Base-by-base conservation (phyloP, 37 sponge, comb jelly and placozoan species). In the Halisarca cf. caerulea region DNA sequence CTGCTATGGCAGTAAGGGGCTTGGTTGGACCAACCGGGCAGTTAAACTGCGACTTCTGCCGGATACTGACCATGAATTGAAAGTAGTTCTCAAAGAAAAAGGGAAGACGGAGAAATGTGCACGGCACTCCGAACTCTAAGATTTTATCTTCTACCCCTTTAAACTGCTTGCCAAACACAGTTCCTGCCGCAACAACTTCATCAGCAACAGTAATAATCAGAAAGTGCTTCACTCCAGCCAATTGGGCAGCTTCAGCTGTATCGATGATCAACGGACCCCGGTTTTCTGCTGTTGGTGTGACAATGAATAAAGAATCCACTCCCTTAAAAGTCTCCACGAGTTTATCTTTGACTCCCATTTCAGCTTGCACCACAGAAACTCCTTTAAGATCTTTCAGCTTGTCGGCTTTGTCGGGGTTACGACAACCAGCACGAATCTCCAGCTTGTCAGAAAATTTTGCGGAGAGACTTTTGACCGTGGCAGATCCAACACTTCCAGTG, bases 341-440 rank as follows among this genome's bases (percentile, higher is more conserved):
- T n/a, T 73, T 30, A 21, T 78, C 84, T 36, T 82, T 79, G 18
- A 83, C 84, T 53, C 89, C 89, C 69, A 78, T 74, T 2, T 55
- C 58, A 32, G 89, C 89, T 38, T 83, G 78, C 32, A 88, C 89
- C 21, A 88, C 68, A 25, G 69, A 75, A 1, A 88, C 88, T 15
- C 82, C 82, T 25, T 33, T 24, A 14, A 82, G 44, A 5, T 27
- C 60, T 35, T 27, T 64, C 70, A 82, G 83, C 28, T 64, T 68
- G 70, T 58, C 68, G 28, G 88, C 86, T 81, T 89, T 89, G n/a
- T 89, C 82, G 1, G 90, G 86, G 17, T 80, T 82, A 38, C 90
- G 86, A 6, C 83, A 85, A 11, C 91, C 91, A 64, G 91, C 88
- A 18, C 80, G 80, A 18, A 91, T 91, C 21, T 91, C 88, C 23